Percentiles rank a stretch among this genome's conserved stretches.
Conservation (phyloP, 1,140 invertebrate genomes). For the Asobara japonica region DNA sequence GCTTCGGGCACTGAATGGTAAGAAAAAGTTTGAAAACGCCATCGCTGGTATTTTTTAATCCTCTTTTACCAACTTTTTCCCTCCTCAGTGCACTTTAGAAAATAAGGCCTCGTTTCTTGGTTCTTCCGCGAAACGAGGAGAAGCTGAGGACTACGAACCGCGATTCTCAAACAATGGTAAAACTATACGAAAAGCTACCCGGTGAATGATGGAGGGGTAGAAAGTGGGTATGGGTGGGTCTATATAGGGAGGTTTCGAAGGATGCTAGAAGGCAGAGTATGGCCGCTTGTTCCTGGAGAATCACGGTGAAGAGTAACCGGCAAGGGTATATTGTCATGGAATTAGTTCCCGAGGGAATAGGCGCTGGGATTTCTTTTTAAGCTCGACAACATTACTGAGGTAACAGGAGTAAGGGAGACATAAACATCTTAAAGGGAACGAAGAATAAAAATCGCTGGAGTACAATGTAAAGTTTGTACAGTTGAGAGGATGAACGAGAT, state of each 20-base stretch:
- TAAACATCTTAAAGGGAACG: background rate
- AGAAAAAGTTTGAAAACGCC: background rate
- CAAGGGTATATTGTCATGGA: conserved; percentile 16
- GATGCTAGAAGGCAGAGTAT: background rate
- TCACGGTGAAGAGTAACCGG: conserved; percentile 13
- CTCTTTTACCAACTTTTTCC: conserved; percentile 1
- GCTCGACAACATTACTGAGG: conserved; percentile 8
- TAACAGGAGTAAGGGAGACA: background rate
- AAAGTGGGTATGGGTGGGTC: background rate
- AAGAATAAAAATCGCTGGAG: background rate
- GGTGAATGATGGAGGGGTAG: background rate
- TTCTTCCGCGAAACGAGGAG: conserved; percentile 7
- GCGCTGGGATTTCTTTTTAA: background rate
- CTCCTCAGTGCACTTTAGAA: conserved; percentile 31
- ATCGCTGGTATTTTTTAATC: conserved; percentile 5
- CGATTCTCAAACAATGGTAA: conserved; percentile 8
- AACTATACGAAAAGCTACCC: background rate
- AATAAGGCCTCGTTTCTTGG: conserved; percentile 35
- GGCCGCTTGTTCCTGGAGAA: conserved; percentile 9
- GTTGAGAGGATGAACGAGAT: background rate
- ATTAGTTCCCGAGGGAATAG: conserved; percentile 28
- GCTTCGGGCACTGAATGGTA: conserved; percentile 2
- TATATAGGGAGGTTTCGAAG: conserved; percentile 9
- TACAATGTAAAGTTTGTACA: background rate
- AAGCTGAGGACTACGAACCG: background rate